Percentiles rank a stretch among this genome's conserved stretches.
Evolutionary conservation across 2,888 invertebrate genomes (phyloP).

Genomic region (Agrypnus murinus): DNA sequence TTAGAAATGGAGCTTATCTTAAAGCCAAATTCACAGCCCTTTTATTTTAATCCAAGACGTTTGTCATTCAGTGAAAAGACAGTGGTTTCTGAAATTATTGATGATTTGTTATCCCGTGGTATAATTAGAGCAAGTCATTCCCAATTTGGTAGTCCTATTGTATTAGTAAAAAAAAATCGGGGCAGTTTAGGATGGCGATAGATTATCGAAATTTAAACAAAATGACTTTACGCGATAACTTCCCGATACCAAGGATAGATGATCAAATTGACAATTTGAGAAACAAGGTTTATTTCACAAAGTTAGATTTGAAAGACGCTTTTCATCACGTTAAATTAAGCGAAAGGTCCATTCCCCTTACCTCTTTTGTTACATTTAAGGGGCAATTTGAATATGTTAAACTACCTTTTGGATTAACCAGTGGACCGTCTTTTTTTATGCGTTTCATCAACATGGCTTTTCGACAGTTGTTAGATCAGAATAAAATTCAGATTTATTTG

Average conservation of each 20-base stretch:
- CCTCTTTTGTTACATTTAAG: constrained; percentile 60
- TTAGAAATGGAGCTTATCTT: too few relatives aligned
- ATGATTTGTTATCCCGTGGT: too few relatives aligned
- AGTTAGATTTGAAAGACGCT: constrained; percentile 60
- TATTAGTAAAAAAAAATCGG: constrained; percentile 51
- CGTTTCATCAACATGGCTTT: constrained; percentile 39
- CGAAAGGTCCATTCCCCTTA: constrained; percentile 57
- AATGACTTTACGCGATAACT: constrained; percentile 55
- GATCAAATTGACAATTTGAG: constrained; percentile 58
- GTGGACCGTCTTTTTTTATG: constrained; percentile 51
- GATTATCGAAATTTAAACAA: constrained; percentile 59
- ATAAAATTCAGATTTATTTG: constrained; percentile 54
- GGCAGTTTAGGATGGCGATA: constrained; percentile 58
- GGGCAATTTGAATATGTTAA: constrained; percentile 61
- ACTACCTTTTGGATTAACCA: constrained; percentile 61
- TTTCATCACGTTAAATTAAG: constrained; percentile 60
- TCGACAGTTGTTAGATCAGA: constrained; percentile 42
- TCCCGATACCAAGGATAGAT: constrained; percentile 57
- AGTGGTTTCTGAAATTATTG: too few relatives aligned
- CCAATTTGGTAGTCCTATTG: too few relatives aligned
- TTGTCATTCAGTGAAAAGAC: too few relatives aligned
- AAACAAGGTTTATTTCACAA: constrained; percentile 58
- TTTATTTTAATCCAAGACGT: too few relatives aligned
- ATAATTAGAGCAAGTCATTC: too few relatives aligned
- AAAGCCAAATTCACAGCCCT: too few relatives aligned